Evolutionary conservation across 2,888 invertebrate genomes (phyloP), one percentile per base, ranked within the genome.

Genomic region (Andrena minutula): DNA sequence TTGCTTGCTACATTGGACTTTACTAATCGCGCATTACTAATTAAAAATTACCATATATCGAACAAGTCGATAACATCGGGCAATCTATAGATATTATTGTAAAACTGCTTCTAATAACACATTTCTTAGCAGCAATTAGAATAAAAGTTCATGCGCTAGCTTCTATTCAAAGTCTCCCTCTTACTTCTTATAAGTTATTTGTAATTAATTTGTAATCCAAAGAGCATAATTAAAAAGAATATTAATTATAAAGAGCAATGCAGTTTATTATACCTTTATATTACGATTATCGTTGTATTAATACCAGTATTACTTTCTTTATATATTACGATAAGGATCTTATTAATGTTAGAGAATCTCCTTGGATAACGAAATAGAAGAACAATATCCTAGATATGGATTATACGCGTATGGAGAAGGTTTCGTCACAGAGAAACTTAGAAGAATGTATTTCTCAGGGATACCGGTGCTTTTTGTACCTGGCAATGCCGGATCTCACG

Each of bases 401-500:
- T 94, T 99, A 0, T 98, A 97, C 93, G 97, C 97, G 1, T 99
- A 99, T 93, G 98, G 98, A 82, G 99, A 99, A 95, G 99, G 99
- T 26, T 94, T 95, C 86, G 94, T 96, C 68, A 96, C 97, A 0
- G 96, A 97, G 89, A 95, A 95, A 89, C 95, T 96, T 0, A 94
- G 97, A 84, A 95, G 95, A 91, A 96, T 96, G 95, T 95, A 96
- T 92, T 98, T 98, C 94, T 95, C 95, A 91, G 99, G 99, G 0
- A 97, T 99, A 64, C 99, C 99, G 6, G 98, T 99, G 0, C 95
- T 99, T 66, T 99, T 98, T 94, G 95, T 99, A 77, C 99, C 99
- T 20, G 99, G 99, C 12, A 99, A 99, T 94, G 97, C 97, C 61
- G 99, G 99, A 0, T 99, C 99, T 58, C 96, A 97, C 91, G 98